Percentiles rank a stretch among this genome's conserved stretches.
Evolutionary conservation across 1,140 invertebrate genomes (phyloP).

Genomic region (Anoplolepis gracilipes): DNA sequence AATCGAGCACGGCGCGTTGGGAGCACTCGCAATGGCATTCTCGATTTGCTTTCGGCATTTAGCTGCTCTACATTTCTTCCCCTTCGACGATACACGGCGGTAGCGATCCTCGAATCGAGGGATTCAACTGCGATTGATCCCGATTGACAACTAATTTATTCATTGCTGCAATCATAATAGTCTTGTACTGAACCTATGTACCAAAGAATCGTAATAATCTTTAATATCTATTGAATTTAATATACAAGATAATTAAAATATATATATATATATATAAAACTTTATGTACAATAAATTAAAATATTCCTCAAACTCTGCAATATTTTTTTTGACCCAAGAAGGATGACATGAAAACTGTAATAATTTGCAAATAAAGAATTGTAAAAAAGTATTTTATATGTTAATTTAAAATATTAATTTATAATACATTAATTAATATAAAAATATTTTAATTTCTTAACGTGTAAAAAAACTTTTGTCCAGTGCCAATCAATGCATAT

Average conservation of each 20-base stretch:
- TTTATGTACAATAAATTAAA: no score
- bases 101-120: background rate
- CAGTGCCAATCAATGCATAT: background rate
- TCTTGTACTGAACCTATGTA: background rate
- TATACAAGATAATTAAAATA: background rate
- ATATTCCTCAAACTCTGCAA: background rate
- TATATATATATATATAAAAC: no score
- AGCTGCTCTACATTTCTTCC: conserved; percentile 24
- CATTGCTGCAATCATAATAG: background rate
- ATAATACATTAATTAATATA: no score
- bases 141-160: conserved; percentile 38
- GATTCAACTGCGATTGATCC: background rate
- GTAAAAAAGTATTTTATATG: no score
- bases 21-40: conserved; percentile 69
- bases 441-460: no score
- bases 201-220: background rate
- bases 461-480: background rate
- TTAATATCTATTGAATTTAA: background rate
- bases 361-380: background rate
- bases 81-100: conserved; percentile 11
- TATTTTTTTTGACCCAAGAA: background rate
- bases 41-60: conserved; percentile 42
- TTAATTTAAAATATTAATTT: no score
- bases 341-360: background rate
- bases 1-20: conserved; percentile 42